Conservation (phyloP, 2,888 invertebrate species). For the Caenorhabditis angaria region DNA sequence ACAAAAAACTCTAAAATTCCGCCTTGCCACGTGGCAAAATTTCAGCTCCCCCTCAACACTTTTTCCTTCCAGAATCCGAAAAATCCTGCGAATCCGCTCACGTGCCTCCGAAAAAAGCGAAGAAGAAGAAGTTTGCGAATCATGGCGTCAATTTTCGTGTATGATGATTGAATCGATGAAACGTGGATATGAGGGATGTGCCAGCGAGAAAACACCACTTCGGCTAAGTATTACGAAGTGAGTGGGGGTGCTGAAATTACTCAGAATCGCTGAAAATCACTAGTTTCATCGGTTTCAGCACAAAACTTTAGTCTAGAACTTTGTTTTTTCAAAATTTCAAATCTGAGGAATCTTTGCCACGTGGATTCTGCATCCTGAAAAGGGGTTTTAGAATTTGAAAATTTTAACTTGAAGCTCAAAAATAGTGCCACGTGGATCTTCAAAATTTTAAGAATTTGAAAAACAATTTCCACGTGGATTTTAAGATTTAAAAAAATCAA, state of each 20-base stretch:
- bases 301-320: not conserved
- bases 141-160: conserved; percentile 56
- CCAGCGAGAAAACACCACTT: conserved; percentile 56
- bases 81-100: conserved; percentile 50
- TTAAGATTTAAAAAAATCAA: too few relatives aligned
- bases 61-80: conserved; percentile 37
- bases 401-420: too few relatives aligned
- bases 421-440: too few relatives aligned
- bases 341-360: not conserved
- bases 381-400: too few relatives aligned
- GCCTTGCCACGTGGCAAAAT: too few relatives aligned
- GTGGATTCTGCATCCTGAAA: too few relatives aligned
- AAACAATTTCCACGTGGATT: too few relatives aligned
- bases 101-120: conserved; percentile 49
- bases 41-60: too few relatives aligned
- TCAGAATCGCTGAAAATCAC: not conserved
- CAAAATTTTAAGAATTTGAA: too few relatives aligned
- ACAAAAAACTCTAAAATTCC: too few relatives aligned
- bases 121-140: conserved; percentile 57
- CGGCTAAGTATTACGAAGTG: conserved; percentile 57
- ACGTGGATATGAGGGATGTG: conserved; percentile 58
- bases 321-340: not conserved
- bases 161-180: conserved; percentile 58
- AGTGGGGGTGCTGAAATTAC: not conserved
- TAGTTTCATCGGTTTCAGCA: too few relatives aligned